These are phyloP conservation scores for Hyperoplus lanceolatus DNA, from an alignment of 2,797 vertebrate species.

Conservation along the genomic window DNA sequence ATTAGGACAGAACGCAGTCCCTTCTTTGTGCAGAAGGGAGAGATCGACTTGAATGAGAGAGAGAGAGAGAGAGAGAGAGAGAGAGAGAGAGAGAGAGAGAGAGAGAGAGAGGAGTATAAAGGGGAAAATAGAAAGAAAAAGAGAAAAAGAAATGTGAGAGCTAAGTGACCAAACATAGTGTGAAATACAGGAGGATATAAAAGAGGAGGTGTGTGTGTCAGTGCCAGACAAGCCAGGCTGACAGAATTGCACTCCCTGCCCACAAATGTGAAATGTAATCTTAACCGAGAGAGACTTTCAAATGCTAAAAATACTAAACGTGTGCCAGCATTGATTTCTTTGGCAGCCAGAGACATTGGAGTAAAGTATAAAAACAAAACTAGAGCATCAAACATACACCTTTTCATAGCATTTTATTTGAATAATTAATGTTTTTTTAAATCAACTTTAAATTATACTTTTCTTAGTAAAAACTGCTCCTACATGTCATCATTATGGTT, in stretches of 20 bases:
- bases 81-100: background rate
- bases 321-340: background rate
- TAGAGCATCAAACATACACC: background rate
- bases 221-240: background rate
- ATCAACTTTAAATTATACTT: background rate
- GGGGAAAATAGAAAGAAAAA: background rate
- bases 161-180: constrained; percentile 7
- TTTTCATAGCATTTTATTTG: background rate
- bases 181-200: constrained; percentile 3
- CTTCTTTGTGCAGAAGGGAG: background rate
- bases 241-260: constrained; percentile 12
- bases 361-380: background rate
- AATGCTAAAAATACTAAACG: background rate
- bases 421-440: background rate
- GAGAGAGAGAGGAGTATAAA: background rate
- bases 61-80: background rate
- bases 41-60: constrained; percentile 1
- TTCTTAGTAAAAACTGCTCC: background rate
- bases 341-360: background rate
- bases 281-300: background rate
- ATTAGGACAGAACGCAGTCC: constrained; percentile 62
- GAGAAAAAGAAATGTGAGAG: background rate
- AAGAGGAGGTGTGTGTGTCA: constrained; percentile 1
- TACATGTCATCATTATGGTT: background rate
- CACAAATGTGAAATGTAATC: constrained; percentile 3